These are phyloP conservation scores for Epicampocera succincta DNA, from an alignment of 2,888 invertebrate genomes.

Conservation along the genomic window DNA sequence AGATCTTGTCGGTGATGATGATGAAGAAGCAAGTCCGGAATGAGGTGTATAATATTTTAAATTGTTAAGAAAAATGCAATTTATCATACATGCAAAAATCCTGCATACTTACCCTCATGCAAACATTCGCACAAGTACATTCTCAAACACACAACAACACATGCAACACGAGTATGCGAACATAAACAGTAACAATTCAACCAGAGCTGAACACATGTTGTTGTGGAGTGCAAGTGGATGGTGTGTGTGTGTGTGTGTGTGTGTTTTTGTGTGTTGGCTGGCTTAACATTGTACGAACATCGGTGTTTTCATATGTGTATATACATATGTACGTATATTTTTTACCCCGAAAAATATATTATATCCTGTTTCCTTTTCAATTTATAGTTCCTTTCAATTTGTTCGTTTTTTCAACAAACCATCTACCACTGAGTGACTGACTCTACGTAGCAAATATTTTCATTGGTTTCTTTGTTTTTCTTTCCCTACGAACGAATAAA, in stretches of 20 bases:
- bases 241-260: neutral
- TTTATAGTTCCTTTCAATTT: conserved; percentile 32
- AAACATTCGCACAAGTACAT: neutral
- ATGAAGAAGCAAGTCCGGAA: conserved; percentile 6
- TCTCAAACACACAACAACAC: neutral
- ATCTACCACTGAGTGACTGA: conserved; percentile 12
- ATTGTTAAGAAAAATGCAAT: conserved; percentile 53
- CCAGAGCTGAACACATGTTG: conserved; percentile 43
- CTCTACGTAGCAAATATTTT: conserved; percentile 26
- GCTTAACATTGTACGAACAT: neutral
- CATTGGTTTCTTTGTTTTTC: conserved; percentile 30
- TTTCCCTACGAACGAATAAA: conserved; percentile 6
- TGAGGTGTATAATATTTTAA: conserved; percentile 55
- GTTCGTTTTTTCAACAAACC: neutral
- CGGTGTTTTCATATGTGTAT: neutral
- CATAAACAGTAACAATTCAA: conserved; percentile 9
- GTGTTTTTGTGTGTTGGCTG: neutral
- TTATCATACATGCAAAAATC: conserved; percentile 46
- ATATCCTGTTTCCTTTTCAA: conserved; percentile 52
- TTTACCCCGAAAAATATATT: conserved; percentile 41
- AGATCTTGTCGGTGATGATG: neutral
- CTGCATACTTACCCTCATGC: neutral
- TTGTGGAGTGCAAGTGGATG: neutral
- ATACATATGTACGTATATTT: too few species aligned
- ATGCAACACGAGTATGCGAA: neutral